Base-by-base conservation (phyloP, 1,140 invertebrate genomes). In the Contarinia nasturtii region DNA sequence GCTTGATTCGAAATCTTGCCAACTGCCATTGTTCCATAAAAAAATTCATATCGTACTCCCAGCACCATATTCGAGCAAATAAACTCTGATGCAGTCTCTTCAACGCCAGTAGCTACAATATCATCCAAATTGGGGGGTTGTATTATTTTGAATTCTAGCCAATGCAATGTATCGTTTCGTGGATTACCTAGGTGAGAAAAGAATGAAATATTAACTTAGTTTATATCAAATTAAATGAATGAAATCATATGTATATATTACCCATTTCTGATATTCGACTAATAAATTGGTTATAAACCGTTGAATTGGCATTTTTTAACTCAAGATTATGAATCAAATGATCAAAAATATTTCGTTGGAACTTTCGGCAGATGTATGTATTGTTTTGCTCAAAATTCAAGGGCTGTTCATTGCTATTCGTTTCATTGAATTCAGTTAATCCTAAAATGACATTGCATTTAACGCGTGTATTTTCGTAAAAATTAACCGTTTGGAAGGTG, bases 51-150 rank as follows among this genome's bases (percentile, higher is more conserved):
- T 17, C 50, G 38, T 10, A 58, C 53, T 45, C 55, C 57, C 0
- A 63, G 43, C 7, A 57, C 40, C 33, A 63, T 60, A 45, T 63
- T 61, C 3, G 53, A 54, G 17, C 60, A 63, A 18, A 45, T 57
- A 1, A 63, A 57, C 17, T 46, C 52, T 11, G 51, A 52, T 17
- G 50, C 47, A 19, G 7, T 20, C 4, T 43, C 18, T 0, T 51
- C 36, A n/a, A 46, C 49, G 22, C 56, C 43, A 43, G 48, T 59
- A 11, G 40, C 37, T 18, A 54, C 57, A 19, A 49, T 51, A 5
- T 57, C 44, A 7, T 50, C 45, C 1, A 51, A 49, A 1, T 53
- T 48, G 2, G 48, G 52, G 18, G 50, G 48, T 22, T 45, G 49
- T 19, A 19, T 45, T 7, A 57, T 38, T 27, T 57, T 37, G 20